A percentile compares a stretch with the other conserved stretches of the same genome.
Evolutionary conservation across 2,888 invertebrate species (phyloP).

Genomic region (Cataglyphis albicans): DNA sequence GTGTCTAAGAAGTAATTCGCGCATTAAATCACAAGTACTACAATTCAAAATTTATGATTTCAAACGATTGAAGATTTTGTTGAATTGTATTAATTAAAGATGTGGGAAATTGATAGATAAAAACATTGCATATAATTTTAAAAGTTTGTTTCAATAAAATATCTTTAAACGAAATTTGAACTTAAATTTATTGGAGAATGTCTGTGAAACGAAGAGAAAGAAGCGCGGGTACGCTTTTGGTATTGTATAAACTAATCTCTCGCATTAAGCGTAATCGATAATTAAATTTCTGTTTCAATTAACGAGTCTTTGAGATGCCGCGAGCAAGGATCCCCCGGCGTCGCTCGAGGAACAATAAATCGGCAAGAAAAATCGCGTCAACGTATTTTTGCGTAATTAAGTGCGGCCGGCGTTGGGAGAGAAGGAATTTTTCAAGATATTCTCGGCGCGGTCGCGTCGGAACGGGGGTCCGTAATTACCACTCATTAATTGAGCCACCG

Average conservation of each 20-base stretch:
- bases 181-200: neutral
- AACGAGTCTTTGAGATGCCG: neutral
- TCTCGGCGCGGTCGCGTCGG: neutral
- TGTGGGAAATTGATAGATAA: neutral
- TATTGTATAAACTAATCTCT: neutral
- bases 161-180: neutral
- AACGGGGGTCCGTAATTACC: slow-evolving; percentile 61
- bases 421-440: slow-evolving; percentile 53
- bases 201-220: neutral
- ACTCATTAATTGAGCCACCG: slow-evolving; percentile 66
- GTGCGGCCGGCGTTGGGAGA: slow-evolving; percentile 23
- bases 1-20: neutral
- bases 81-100: neutral
- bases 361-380: slow-evolving; percentile 49
- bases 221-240: neutral
- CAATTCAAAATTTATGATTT: neutral
- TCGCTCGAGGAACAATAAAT: slow-evolving; percentile 43
- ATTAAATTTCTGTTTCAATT: slow-evolving; percentile 46
- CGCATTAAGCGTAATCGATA: slow-evolving; percentile 26
- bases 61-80: neutral
- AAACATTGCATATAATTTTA: neutral
- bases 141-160: neutral
- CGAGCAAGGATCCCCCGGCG: slow-evolving; percentile 1
- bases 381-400: slow-evolving; percentile 65
- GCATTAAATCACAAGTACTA: slow-evolving; percentile 1